Evolutionary conservation across 1,140 invertebrate species (phyloP), one percentile per base, ranked within the genome.

Genomic region (Glossosoma conforme): DNA sequence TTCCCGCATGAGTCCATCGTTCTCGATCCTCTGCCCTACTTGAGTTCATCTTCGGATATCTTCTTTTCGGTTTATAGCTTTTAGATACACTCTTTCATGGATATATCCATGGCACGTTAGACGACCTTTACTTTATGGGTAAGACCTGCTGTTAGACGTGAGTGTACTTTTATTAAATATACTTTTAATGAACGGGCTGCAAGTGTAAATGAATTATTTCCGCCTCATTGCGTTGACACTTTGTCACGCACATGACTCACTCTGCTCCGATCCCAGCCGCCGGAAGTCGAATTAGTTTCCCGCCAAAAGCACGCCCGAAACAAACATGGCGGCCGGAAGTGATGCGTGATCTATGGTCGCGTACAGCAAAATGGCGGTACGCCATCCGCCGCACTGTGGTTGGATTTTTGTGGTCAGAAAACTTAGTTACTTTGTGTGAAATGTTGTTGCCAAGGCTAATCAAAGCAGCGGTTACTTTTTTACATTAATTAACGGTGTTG

Each of bases 341-440:
- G 32, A 33, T 33, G 32, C 32, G 32, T 33, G 32, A 33, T 33
- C 32, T 33, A 33, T 33, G 32, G 32, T 33, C 32, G n/a, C 32
- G 32, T n/a, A 13, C n/a, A 15, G 3, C 32, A 33, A 33, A 33
- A 11, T 11, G 32, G 11, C 32, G n/a, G 32, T 15, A 33, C 32
- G n/a, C n/a, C 15, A 33, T 15, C 15, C 11, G 15, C 32, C 32
- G 32, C 32, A 13, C 32, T 11, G 3, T n/a, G n/a, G n/a, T n/a
- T n/a, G n/a, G n/a, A n/a, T n/a, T n/a, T n/a, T n/a, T n/a, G n/a
- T n/a, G n/a, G n/a, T n/a, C n/a, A n/a, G n/a, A n/a, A n/a, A n/a
- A n/a, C n/a, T n/a, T n/a, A n/a, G n/a, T n/a, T n/a, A n/a, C n/a
- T n/a, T n/a, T n/a, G n/a, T n/a, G n/a, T n/a, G n/a, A n/a, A n/a